Evolutionary conservation across 2,888 invertebrate species (phyloP).

Genomic region (Cheilosia soror): DNA sequence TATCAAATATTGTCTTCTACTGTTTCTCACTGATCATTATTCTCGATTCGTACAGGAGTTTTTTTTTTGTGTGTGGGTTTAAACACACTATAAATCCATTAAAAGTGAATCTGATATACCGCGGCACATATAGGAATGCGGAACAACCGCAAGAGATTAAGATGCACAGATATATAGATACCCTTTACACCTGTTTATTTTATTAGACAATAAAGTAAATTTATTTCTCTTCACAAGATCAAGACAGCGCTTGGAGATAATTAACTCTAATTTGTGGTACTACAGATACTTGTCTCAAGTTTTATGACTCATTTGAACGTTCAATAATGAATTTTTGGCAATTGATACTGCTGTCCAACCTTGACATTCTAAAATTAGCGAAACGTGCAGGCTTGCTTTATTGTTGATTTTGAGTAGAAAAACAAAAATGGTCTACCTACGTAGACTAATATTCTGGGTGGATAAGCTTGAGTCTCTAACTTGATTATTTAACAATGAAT

Average conservation of each 20-base stretch:
- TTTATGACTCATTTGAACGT: background rate
- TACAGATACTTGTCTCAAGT: background rate
- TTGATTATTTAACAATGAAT: slow-evolving; percentile 9
- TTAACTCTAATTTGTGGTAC: background rate
- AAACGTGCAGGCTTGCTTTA: background rate
- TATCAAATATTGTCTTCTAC: no score
- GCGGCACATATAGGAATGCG: background rate
- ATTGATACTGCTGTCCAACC: background rate
- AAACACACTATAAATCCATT: background rate
- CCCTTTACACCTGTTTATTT: slow-evolving; percentile 1
- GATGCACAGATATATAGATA: background rate
- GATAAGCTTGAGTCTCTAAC: background rate
- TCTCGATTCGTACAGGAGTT: no score
- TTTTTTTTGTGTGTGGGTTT: background rate
- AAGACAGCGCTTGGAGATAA: background rate
- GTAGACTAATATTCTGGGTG: background rate
- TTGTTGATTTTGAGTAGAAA: background rate
- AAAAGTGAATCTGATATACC: slow-evolving; percentile 1
- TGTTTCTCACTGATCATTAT: no score
- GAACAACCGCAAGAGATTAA: background rate
- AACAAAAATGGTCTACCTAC: background rate
- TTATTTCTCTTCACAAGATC: background rate
- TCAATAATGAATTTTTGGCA: background rate
- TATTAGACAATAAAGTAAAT: slow-evolving; percentile 5
- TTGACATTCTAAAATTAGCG: slow-evolving; percentile 7